These are phyloP conservation scores for Atta texana DNA, from an alignment of 1,140 invertebrate species.

Conservation along the genomic window DNA sequence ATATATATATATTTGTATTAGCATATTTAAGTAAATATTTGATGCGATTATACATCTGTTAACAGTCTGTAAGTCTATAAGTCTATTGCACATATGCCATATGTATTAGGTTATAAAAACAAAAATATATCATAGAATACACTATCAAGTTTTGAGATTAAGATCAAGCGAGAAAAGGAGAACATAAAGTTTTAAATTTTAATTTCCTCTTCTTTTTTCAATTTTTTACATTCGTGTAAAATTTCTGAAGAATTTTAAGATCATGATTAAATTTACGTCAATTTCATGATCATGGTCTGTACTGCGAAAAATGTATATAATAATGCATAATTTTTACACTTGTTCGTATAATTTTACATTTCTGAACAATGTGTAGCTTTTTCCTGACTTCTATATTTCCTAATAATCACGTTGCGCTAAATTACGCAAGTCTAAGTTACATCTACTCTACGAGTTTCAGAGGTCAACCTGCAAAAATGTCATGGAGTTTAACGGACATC, in stretches of 20 bases:
- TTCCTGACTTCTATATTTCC: background rate
- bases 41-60: too few species aligned
- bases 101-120: too few species aligned
- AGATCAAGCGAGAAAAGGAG: background rate
- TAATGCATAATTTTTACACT: background rate
- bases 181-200: conserved; percentile 5
- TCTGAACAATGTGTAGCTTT: background rate
- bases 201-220: background rate
- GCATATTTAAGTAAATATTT: background rate
- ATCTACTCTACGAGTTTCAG: conserved; percentile 9
- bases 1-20: too few species aligned
- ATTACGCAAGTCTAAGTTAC: background rate
- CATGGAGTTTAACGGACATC: background rate
- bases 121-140: too few species aligned
- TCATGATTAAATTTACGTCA: background rate
- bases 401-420: background rate
- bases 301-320: background rate
- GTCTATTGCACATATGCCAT: too few species aligned
- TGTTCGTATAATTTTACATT: background rate
- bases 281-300: background rate
- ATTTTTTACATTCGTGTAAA: background rate
- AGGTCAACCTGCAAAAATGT: conserved; percentile 48
- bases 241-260: background rate
- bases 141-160: too few species aligned
- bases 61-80: too few species aligned